Base-by-base conservation (phyloP, 2,888 invertebrate species). In the Chirona hameri region DNA sequence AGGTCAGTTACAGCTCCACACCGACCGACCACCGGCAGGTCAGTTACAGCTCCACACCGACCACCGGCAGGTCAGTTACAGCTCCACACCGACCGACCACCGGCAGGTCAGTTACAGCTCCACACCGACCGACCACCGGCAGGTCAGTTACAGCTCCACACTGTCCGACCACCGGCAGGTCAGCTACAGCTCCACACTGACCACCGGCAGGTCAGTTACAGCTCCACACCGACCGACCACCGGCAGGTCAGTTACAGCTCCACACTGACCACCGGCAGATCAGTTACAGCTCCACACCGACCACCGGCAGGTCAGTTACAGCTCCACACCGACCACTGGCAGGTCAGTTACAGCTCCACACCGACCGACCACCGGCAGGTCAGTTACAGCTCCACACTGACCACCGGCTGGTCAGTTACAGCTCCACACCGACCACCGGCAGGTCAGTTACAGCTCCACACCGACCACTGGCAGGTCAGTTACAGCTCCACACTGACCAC, bases 51-150 rank as follows among this genome's bases (percentile, higher is more conserved):
- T 39, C 39, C 39, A 39, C 39, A 39, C 39, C 39, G 52, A 82
- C 60, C 81, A 55, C 79, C 48, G 83, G 82, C 27, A 83, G 81
- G 46, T 81, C 57, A 21, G 84, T 82, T 57, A 52, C 57, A 81
- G 29, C 27, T 57, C 81, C 39, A 55, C 55, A 21, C 60, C 65
- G 65, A 81, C 46, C 60, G n/a, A n/a, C n/a, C n/a, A 60, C 82
- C 31, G 83, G 81, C 82, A 65, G 60, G 55, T 69, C 60, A 57
- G 60, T 81, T 52, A 39, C 39, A 39, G 39, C 39, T 57, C 52
- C 84, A 60, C 83, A 84, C 80, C 39, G 83, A 83, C 79, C 86
- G n/a, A n/a, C n/a, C n/a, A 87, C 85, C 87, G 96, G 87, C 89
- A 96, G 76, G n/a, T n/a, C n/a, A n/a, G n/a, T n/a, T n/a, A n/a